Conservation (phyloP, 2,888 invertebrate genomes). For the Synergus laeviventris region DNA sequence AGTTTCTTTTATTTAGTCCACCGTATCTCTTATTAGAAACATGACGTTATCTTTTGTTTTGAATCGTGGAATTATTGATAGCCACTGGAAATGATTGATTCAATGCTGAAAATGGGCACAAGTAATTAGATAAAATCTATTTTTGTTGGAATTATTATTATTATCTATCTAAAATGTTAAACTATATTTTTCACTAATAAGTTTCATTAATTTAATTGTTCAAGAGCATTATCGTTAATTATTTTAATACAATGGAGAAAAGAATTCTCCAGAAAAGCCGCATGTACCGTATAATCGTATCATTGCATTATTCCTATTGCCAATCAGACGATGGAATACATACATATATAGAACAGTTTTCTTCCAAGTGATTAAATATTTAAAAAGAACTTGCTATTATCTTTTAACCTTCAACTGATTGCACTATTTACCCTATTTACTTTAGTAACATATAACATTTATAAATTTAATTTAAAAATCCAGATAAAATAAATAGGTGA, state of each 20-base stretch:
- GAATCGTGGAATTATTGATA: not conserved
- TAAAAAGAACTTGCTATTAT: too few relatives aligned
- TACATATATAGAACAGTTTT: too few relatives aligned
- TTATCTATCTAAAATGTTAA: not conserved
- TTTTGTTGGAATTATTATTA: not conserved
- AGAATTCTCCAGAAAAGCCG: not conserved
- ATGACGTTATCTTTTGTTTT: constrained; percentile 13
- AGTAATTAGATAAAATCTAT: constrained; percentile 12
- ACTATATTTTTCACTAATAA: constrained; percentile 1
- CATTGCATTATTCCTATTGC: too few relatives aligned
- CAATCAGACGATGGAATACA: too few relatives aligned
- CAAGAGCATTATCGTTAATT: constrained; percentile 12
- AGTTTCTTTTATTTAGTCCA: not conserved
- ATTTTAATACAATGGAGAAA: not conserved
- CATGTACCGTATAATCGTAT: not conserved
- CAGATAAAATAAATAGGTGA: too few relatives aligned
- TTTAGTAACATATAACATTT: too few relatives aligned
- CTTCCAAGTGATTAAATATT: too few relatives aligned
- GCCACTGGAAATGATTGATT: constrained; percentile 14
- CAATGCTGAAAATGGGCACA: not conserved
- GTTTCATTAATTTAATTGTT: not conserved
- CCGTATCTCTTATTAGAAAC: constrained; percentile 21
- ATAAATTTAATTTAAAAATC: too few relatives aligned
- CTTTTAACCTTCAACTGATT: too few relatives aligned
- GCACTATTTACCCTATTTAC: too few relatives aligned